Percentiles rank a stretch among this genome's conserved stretches.
phyloP scores from a whole-genome alignment of 1,140 invertebrate genomes.

The fruit fly (Drosophila melanogaster) region Release_6_plus_ISO1_MT NT_033777.3:11116001-11116500 shows the following conservation, averaged over 20 bases:
- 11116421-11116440: slow-evolving; percentile 29
- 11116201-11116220: slow-evolving; percentile 50
- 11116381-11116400: slow-evolving; percentile 9
- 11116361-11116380: slow-evolving; percentile 14
- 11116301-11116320: slow-evolving; percentile 50
- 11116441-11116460: slow-evolving; percentile 25
- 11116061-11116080: slow-evolving; percentile 53
- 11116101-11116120: slow-evolving; percentile 22
- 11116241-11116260: slow-evolving; percentile 1
- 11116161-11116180: slow-evolving; percentile 32
- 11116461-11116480: slow-evolving; percentile 57
- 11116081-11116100: not conserved
- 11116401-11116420: slow-evolving; percentile 66
- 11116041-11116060: slow-evolving; percentile 62
- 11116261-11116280: slow-evolving; percentile 31
- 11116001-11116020: slow-evolving; percentile 74
- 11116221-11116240: slow-evolving; percentile 48
- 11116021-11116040: slow-evolving; percentile 71
- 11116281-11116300: slow-evolving; percentile 68
- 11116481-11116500: slow-evolving; percentile 40
- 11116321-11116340: slow-evolving; percentile 32
- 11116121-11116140: slow-evolving; percentile 10
- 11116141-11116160: not conserved
- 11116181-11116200: slow-evolving; percentile 62
- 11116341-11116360: slow-evolving; percentile 38